A percentile compares a stretch with the other conserved stretches of the same genome.
phyloP scores from a whole-genome alignment of 1,140 invertebrate genomes.

The Drosophila setifemur region DNA sequence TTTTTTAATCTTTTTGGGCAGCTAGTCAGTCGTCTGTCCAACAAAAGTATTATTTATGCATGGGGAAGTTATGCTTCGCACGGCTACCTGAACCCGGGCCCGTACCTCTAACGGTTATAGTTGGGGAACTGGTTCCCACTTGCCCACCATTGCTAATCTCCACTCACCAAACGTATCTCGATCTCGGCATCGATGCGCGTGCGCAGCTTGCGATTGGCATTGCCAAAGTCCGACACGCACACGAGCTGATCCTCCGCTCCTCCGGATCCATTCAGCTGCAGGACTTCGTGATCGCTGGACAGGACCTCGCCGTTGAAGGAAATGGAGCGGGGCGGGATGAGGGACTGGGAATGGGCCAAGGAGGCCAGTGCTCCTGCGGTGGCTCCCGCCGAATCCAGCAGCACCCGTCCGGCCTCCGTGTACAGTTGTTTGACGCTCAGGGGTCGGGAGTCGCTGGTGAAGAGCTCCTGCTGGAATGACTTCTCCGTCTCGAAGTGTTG shows the following conservation, averaged over 20 bases:
- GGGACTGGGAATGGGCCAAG: constrained; percentile 62
- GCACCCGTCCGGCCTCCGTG: constrained; percentile 86
- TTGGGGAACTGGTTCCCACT: constrained; percentile 1
- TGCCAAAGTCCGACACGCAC: constrained; percentile 90
- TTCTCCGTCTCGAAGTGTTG: constrained; percentile 88
- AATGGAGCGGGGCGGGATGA: constrained; percentile 55
- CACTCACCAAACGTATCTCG: constrained; percentile 92
- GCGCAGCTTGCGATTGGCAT: constrained; percentile 86
- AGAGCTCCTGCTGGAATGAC: constrained; percentile 86
- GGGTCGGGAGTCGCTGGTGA: constrained; percentile 86
- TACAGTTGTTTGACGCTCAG: constrained; percentile 87
- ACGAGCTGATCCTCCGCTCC: constrained; percentile 84
- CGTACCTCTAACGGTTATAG: constrained; percentile 26
- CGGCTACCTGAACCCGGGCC: background rate
- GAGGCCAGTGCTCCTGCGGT: constrained; percentile 40
- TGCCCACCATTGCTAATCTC: background rate
- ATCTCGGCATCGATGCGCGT: constrained; percentile 91
- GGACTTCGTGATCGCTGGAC: constrained; percentile 77
- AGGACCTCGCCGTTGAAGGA: constrained; percentile 65
- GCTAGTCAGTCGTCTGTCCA: background rate
- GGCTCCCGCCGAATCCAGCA: constrained; percentile 42
- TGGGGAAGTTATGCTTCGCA: constrained; percentile 14
- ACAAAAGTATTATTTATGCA: constrained; percentile 65
- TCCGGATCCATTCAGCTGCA: constrained; percentile 37
- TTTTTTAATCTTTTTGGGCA: background rate